Percentiles rank a stretch among this genome's conserved stretches.
phyloP scores from a whole-genome alignment of 2,113 vertebrate genomes.

The human region DNA sequence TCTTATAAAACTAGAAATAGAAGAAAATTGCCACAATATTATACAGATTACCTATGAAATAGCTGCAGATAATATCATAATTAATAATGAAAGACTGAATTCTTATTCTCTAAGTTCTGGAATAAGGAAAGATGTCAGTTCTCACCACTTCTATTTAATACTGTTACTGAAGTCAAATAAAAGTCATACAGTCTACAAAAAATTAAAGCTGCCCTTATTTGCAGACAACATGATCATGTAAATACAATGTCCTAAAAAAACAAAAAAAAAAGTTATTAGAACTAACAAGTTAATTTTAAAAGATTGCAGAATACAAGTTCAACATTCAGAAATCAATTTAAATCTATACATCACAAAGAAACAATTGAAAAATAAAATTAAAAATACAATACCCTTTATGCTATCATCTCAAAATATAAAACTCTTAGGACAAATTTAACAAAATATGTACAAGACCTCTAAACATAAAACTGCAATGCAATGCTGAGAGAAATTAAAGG shows the following conservation, averaged over 20 bases:
- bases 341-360: not conserved
- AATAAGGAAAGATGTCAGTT: not conserved
- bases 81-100: not conserved
- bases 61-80: not conserved
- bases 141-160: not conserved
- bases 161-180: not conserved
- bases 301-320: not conserved
- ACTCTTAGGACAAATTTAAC: not conserved
- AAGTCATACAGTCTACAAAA: not conserved
- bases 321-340: not conserved
- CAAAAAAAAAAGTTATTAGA: not conserved
- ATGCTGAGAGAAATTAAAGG: not conserved
- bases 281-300: not conserved
- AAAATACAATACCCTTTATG: not conserved
- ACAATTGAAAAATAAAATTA: not conserved
- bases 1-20: not conserved
- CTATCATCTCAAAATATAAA: not conserved
- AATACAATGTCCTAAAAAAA: not conserved
- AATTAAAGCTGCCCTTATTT: not conserved
- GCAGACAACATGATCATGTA: not conserved
- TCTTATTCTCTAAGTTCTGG: not conserved
- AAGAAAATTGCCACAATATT: not conserved
- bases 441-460: not conserved
- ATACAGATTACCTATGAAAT: not conserved
- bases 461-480: not conserved